phyloP scores from a whole-genome alignment of 2,888 invertebrate species.

The Lycocerus yunnanus region DNA sequence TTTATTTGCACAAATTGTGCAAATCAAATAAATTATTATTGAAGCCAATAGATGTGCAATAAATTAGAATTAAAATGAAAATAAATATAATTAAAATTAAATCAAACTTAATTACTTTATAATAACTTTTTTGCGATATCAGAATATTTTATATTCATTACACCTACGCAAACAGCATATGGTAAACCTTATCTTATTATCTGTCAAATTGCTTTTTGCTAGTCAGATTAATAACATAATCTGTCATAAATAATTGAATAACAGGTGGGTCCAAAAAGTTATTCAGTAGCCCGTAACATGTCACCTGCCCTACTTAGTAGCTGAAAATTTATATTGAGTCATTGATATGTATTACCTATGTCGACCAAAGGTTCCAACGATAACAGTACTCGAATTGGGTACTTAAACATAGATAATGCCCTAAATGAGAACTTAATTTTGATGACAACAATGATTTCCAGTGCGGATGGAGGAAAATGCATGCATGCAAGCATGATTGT shows the following conservation, averaged over 20 bases:
- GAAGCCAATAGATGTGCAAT: background rate
- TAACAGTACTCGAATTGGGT: background rate
- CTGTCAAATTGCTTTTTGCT: constrained; percentile 37
- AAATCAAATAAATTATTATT: background rate
- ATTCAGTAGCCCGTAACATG: constrained; percentile 26
- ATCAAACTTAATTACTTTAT: constrained; percentile 1
- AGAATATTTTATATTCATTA: constrained; percentile 13
- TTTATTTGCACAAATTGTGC: background rate
- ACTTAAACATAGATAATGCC: background rate
- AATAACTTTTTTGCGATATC: constrained; percentile 5
- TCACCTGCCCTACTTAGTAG: constrained; percentile 10
- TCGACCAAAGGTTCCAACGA: background rate
- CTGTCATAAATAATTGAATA: constrained; percentile 36
- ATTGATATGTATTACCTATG: too few relatives aligned
- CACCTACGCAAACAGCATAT: constrained; percentile 18
- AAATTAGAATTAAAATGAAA: background rate
- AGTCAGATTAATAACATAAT: constrained; percentile 37
- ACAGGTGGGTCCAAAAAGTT: constrained; percentile 22
- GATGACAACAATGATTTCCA: background rate
- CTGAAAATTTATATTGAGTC: constrained; percentile 9
- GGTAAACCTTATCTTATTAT: constrained; percentile 26
- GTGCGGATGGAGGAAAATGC: background rate
- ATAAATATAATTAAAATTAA: background rate
- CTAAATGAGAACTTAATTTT: background rate
- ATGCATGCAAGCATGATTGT: background rate